phyloP scores from a whole-genome alignment of 2,797 vertebrate genomes.

The Anguilla megastoma region DNA sequence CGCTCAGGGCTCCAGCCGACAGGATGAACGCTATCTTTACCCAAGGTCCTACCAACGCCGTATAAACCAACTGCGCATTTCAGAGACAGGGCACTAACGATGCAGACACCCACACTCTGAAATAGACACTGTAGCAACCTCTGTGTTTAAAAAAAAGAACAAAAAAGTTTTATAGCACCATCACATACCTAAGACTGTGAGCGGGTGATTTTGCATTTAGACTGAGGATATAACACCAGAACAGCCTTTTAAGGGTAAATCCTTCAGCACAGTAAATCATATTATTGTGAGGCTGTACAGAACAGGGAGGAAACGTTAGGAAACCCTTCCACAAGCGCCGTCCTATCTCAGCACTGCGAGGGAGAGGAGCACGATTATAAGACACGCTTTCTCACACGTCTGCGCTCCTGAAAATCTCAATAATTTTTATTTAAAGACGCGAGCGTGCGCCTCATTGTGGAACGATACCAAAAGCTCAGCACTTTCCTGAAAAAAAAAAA shows the following conservation, averaged over 20 bases:
- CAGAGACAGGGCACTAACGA: background rate
- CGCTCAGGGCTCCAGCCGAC: background rate
- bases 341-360: background rate
- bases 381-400: background rate
- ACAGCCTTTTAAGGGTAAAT: background rate
- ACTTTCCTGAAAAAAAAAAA: conserved; percentile 1
- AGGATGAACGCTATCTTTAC: background rate
- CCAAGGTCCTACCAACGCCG: background rate
- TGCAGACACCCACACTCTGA: background rate
- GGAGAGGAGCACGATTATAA: background rate
- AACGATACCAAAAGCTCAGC: background rate
- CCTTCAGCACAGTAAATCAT: background rate
- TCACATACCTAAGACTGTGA: background rate
- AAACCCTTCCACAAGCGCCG: background rate
- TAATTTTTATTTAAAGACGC: background rate
- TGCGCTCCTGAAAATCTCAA: background rate
- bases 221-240: background rate
- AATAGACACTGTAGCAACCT: background rate
- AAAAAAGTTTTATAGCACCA: too few relatives aligned
- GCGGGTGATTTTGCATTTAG: background rate
- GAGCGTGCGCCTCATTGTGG: background rate
- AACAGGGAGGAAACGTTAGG: background rate
- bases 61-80: background rate
- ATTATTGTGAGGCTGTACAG: background rate
- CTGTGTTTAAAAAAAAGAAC: too few relatives aligned